Evolutionary conservation across 2,888 invertebrate species (phyloP), one percentile per base, ranked within the genome.

Genomic region (Endomychus coccineus): DNA sequence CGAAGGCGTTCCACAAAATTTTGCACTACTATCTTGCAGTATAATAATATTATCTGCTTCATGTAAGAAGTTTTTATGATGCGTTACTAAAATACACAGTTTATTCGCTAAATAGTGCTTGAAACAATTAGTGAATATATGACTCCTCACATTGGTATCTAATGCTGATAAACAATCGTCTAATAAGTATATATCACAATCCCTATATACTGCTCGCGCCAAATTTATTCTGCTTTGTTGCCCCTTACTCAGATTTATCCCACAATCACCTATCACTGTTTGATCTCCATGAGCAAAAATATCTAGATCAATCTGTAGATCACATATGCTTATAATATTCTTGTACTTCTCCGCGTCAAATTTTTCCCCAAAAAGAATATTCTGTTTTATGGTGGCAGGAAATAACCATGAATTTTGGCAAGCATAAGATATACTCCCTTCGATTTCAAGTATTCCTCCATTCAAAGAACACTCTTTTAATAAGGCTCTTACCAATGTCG

Each of bases 161-260:
- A 85, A 82, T 0, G 84, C 83, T 28, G 82, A 80, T 10, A 85
- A 62, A 0, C 84, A 84, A 58, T 86, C 85, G 50, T 86, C 84
- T 24, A 85, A 60, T 23, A 85, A 62, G 51, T 83, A 84, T 16
- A 85, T 69, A 48, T 85, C 83, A 1, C 81, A 80, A 44, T 80
- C 73, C 47, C 73, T 73, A 52, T 83, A 85, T 27, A 84, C 66
- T 1, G 81, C 77, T 51, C 84, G 69, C 0, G 81, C 83, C 28
- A 87, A 66, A 58, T 80, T 82, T 17, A 88, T 74, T 42, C 87
- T 71, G 2, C 86, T 83, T 58, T 76, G 75, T 62, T 86, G 86
- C n/a, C 86, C 85, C 5, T 86, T 86, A 12, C 83, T 83, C 4
- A 88, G 63, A 7, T 79, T 77, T 1, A 79, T 74, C 7, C 87